Evolutionary conservation across 2,113 vertebrate species (phyloP).

Genomic region (Prinia subflava): DNA sequence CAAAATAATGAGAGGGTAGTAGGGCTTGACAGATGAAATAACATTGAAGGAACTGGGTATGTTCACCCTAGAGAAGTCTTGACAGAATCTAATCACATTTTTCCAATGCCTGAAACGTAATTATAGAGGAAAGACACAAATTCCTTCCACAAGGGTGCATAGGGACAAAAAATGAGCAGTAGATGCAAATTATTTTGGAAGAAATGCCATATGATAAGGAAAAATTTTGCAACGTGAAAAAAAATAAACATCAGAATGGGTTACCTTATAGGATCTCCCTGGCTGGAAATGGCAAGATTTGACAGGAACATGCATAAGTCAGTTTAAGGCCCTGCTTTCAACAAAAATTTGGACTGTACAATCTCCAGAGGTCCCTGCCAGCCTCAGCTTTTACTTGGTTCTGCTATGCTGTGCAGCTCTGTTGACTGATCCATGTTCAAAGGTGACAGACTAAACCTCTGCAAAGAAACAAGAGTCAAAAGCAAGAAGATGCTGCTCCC

Average conservation of each 20-base stretch:
- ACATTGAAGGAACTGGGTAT: not conserved
- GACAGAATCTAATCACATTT: not conserved
- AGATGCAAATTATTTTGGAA: not conserved
- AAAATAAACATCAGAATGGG: not conserved
- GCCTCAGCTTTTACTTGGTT: not conserved
- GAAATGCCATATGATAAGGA: not conserved
- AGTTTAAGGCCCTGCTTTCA: not conserved
- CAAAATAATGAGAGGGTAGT: not conserved
- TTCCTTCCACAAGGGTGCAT: not conserved
- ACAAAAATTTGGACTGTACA: not conserved
- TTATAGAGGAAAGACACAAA: not conserved
- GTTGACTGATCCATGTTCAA: not conserved
- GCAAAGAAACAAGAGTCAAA: not conserved
- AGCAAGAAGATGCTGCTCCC: not conserved
- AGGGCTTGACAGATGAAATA: not conserved
- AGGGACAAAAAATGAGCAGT: not conserved
- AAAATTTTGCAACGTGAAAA: not conserved
- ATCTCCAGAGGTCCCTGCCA: not conserved
- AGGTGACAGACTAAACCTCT: not conserved
- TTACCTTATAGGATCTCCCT: not conserved
- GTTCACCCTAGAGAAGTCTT: not conserved
- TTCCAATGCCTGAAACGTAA: not conserved
- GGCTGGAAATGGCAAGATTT: not conserved
- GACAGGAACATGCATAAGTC: not conserved
- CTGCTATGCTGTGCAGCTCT: not conserved